Evolutionary conservation across 1,140 invertebrate genomes (phyloP), one percentile per base, ranked within the genome.

Genomic region (Brachionus plicatilis): DNA sequence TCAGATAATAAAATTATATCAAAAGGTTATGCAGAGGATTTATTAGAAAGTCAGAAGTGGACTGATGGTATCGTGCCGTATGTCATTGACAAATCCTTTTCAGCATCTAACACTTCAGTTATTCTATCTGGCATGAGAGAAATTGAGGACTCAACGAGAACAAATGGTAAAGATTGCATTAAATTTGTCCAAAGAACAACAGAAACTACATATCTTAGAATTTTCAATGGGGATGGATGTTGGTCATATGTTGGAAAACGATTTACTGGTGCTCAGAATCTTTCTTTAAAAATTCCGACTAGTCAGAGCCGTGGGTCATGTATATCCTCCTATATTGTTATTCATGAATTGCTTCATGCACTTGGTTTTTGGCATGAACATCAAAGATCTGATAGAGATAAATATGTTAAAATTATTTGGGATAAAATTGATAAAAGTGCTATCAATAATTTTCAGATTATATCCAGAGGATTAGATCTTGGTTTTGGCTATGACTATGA

Each of bases 311-410:
- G 2, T 20, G 53, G 53, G 9, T 60, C 53, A 20, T 72, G 68
- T 11, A 72, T 72, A 0, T n/a, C 9, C 12, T 9, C 29, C n/a
- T 97, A 97, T 37, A 99, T 99, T 86, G 96, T 99, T 12, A 96
- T 99, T 1, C 97, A 99, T 89, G 97, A 99, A 90, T 90, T 99
- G 80, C 97, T 97, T 9, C 97, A 99, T 90, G 97, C 98, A 80
- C 96, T 99, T 6, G 96, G 96, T 76, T 98, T 98, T 89, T 97
- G 95, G 95, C 96, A 99, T 88, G 96, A 99, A 89, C 97, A 99
- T 88, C 99, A 97, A 0, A 91, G 97, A 66, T 96, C 97, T 0
- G 97, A 99, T 90, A 90, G 97, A 70, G 96, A 99, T 87, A 93
- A 95, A 6, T 90, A 91, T 85, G 90, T 90, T 17, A 72, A 4